Evolutionary conservation across 2,888 invertebrate species (phyloP), one percentile per base, ranked within the genome.

Genomic region (Torymus tubicola): DNA sequence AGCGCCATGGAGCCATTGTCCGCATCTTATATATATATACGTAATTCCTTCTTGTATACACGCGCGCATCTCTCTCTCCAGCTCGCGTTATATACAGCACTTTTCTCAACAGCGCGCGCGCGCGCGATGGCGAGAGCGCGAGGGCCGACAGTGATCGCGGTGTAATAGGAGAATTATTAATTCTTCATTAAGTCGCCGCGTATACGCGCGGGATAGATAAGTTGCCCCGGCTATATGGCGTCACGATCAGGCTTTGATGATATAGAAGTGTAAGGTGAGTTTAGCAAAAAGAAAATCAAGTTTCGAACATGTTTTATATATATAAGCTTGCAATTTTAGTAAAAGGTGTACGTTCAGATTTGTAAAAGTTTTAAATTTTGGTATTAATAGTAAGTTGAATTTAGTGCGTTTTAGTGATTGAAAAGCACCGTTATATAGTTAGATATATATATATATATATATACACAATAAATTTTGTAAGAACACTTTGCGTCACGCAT

Each of bases 81-180:
- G 1, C 21, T 21, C 53, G 42, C 42, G 8, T 42, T 18, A 16
- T 50, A 67, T 57, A 18, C 31, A 21, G 75, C 67, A 69, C 69
- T 69, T 77, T 73, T 68, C 64, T 16, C 31, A 31, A 31, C 8
- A 5, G 42, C 31, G 31, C 31, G 42, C 21, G 42, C 31, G 31
- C 31, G 42, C 21, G 13, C 53, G 18, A 65, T 58, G 64, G 57
- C 31, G 53, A 58, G 4, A 50, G 55, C n/a, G 2, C 53, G 13
- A 3, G n/a, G n/a, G 14, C 61, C 60, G 12, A 8, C n/a, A 70
- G 67, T 61, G 42, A 42, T 42, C 42, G 68, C 57, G 71, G 55
- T 60, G 76, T 77, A 82, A 82, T 77, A 52, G 70, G 50, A 55
- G 24, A 74, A 80, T 74, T 73, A 81, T 81, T 79, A 80, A 77